Percentiles rank a stretch among this genome's conserved stretches.
phyloP scores from a whole-genome alignment of 2,797 vertebrate species.

The Neosilurus mollespiculum region DNA sequence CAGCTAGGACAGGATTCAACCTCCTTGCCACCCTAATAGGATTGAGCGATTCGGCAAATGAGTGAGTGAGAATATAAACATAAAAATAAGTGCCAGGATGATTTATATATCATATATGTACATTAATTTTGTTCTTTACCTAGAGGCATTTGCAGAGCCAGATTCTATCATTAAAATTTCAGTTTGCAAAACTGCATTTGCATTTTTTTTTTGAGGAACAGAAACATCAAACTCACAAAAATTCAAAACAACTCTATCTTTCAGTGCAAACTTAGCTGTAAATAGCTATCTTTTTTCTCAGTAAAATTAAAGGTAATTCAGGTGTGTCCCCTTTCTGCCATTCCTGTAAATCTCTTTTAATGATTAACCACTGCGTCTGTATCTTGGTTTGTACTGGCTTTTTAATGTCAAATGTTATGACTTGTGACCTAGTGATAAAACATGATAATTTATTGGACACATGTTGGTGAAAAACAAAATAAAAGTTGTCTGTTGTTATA shows the following conservation, averaged over 20 bases:
- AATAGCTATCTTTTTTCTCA: not conserved
- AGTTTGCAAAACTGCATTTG: not conserved
- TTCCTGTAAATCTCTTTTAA: constrained; percentile 17
- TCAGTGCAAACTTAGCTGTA: not conserved
- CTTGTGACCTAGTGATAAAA: constrained; percentile 3
- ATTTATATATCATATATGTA: not conserved
- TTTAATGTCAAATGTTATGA: constrained; percentile 8
- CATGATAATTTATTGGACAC: constrained; percentile 8
- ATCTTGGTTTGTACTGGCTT: not conserved
- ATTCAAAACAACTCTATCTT: not conserved
- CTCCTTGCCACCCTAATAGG: too few relatives aligned
- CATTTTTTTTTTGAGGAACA: not conserved
- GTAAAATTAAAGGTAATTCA: constrained; percentile 1
- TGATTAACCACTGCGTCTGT: constrained; percentile 24
- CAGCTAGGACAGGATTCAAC: too few relatives aligned
- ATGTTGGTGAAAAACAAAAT: not conserved
- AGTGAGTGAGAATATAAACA: too few relatives aligned
- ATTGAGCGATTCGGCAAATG: too few relatives aligned
- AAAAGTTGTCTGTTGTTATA: not conserved
- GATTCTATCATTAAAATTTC: not conserved
- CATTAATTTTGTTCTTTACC: too few relatives aligned
- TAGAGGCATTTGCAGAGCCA: not conserved
- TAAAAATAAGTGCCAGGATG: not conserved
- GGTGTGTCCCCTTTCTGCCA: not conserved
- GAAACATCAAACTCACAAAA: not conserved